phyloP scores from a whole-genome alignment of 2,113 vertebrate genomes.

The Solenodon paradoxus region DNA sequence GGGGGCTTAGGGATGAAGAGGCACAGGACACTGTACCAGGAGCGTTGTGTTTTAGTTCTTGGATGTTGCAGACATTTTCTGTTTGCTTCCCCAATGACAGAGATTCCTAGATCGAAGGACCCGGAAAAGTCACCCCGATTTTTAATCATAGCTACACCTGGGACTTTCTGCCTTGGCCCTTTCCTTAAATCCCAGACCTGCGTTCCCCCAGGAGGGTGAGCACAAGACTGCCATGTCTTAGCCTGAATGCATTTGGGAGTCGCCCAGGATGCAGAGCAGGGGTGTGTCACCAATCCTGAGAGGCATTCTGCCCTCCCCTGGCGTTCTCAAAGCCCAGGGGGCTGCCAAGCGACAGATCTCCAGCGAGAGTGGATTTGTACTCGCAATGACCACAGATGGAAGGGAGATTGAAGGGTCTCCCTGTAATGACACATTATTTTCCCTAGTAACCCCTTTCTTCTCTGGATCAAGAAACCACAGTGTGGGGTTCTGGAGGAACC shows the following conservation, averaged over 20 bases:
- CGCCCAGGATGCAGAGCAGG: not conserved
- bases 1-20: not conserved
- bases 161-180: not conserved
- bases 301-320: not conserved
- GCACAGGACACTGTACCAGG: accelerated
- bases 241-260: not conserved
- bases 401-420: not conserved
- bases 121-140: not conserved
- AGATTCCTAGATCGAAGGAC: not conserved
- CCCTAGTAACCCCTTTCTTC: not conserved
- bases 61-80: too few relatives aligned
- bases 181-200: not conserved
- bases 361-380: not conserved
- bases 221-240: not conserved
- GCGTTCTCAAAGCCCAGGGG: not conserved
- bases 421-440: not conserved
- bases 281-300: not conserved
- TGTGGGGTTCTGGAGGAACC: not conserved
- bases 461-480: not conserved
- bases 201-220: not conserved
- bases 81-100: too few relatives aligned
- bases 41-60: not conserved
- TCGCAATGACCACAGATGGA: not conserved
- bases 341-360: not conserved
- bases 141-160: not conserved